Evolutionary conservation across 2,797 vertebrate genomes (phyloP), one percentile per base, ranked within the genome.

Genomic region (Acrocephalus scirpaceus): DNA sequence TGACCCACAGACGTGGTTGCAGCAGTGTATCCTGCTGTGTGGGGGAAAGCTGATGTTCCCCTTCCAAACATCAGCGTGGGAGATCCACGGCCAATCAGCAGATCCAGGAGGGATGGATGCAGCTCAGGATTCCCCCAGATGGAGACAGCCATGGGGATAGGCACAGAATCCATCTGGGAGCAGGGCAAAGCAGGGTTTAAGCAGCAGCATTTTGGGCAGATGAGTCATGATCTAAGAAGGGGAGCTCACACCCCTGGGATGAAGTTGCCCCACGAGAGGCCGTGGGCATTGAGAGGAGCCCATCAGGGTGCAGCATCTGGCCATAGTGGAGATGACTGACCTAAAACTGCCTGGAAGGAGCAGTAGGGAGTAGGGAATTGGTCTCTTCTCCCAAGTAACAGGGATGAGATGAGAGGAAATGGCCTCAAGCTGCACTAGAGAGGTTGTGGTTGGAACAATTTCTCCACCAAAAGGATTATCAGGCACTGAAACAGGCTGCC

Each of bases 331-430:
- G 42, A 51, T 13, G 30, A 5, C 10, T 25, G 45, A 27, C 27
- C 76, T 56, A 10, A 5, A 66, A 0, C 51, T 26, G 27, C 51
- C 40, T 45, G 62, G 62, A 20, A 53, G 38, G 40, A 69, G 54
- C 7, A 38, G 15, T 0, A 16, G 27, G 26, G n/a, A 53, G 23
- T n/a, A 11, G 54, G 5, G n/a, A 3, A 2, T 23, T n/a, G n/a
- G 29, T 13, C 47, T 53, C 19, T 61, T 32, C 23, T 86, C 23
- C 19, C 54, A 16, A 27, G 4, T 29, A n/a, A n/a, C 38, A 69
- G 40, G 29, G 40, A 7, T 3, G 15, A 40, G 47, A 47, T 25
- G 48, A 77, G 72, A 53, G 40, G 56, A 77, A 62, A 54, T 3
- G 2, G 40, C 48, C 48, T 48, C 73, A 30, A 21, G 3, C 2